Evolutionary conservation across 2,797 vertebrate species (phyloP).

Genomic region (Rhinella marina): DNA sequence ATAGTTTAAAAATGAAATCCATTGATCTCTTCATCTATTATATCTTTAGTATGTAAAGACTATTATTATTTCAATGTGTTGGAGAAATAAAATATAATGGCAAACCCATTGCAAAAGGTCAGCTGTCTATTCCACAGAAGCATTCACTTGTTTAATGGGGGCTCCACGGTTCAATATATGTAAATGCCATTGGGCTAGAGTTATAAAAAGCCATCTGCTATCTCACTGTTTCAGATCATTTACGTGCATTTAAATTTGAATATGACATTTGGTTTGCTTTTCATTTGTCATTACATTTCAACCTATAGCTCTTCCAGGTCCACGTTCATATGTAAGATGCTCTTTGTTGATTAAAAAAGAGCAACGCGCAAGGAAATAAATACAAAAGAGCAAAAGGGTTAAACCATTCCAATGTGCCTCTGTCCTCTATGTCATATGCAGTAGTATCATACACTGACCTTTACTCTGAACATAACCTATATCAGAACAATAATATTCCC

Average conservation of each 20-base stretch:
- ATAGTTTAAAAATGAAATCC: background rate
- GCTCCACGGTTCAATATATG: constrained; percentile 41
- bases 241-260: constrained; percentile 28
- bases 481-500: background rate
- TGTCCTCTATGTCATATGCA: background rate
- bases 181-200: constrained; percentile 46
- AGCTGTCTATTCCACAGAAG: constrained; percentile 46
- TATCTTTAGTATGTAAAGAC: constrained; percentile 2
- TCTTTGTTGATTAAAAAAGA: background rate
- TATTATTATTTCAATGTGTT: constrained; percentile 37
- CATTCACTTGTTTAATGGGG: background rate
- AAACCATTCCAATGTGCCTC: background rate
- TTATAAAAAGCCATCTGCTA: constrained; percentile 45
- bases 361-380: background rate
- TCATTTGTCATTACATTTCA: constrained; percentile 23
- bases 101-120: constrained; percentile 40
- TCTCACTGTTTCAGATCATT: constrained; percentile 7
- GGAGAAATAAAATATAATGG: constrained; percentile 30
- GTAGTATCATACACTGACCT: background rate
- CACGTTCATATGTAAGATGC: background rate
- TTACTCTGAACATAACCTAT: constrained; percentile 6
- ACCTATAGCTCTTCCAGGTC: constrained; percentile 21
- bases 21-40: background rate
- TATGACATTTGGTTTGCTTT: constrained; percentile 54
- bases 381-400: constrained; percentile 16